These are phyloP conservation scores for Rhipidura dahli DNA, from an alignment of 2,113 vertebrate species.

Conservation along the genomic window DNA sequence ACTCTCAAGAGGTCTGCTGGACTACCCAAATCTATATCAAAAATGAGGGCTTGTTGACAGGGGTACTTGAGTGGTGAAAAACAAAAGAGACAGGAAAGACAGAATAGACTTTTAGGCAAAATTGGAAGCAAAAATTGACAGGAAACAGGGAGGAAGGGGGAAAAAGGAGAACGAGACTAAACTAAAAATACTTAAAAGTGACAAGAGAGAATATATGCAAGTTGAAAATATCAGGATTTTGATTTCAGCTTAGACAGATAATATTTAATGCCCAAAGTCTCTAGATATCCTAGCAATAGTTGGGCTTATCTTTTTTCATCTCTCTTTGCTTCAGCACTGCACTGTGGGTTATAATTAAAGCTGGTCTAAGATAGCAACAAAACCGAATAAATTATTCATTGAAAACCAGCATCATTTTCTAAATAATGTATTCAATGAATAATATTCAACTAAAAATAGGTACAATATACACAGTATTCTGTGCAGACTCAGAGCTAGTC, in stretches of 20 bases:
- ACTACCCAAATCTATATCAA: background rate
- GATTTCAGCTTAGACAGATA: background rate
- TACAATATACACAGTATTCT: background rate
- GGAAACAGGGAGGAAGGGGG: background rate
- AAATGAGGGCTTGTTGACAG: background rate
- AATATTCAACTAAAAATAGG: slow-evolving; percentile 9
- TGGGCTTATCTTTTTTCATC: background rate
- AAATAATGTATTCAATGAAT: background rate
- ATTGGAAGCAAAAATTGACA: background rate
- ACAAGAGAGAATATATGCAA: background rate
- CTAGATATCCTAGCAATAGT: background rate
- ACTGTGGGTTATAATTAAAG: slow-evolving; percentile 29
- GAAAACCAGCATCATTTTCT: slow-evolving; percentile 5
- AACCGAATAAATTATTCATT: slow-evolving; percentile 41
- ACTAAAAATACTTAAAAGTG: background rate
- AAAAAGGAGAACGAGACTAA: background rate
- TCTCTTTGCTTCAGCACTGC: background rate
- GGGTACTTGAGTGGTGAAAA: background rate
- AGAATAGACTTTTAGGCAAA: background rate
- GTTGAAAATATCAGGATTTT: background rate
- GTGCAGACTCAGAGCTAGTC: background rate
- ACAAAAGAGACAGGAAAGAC: background rate
- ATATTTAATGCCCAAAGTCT: background rate
- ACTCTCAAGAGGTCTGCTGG: background rate
- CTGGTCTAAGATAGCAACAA: background rate